Base-by-base conservation (phyloP, 2,113 vertebrate species). In the Nothoprocta pentlandii region DNA sequence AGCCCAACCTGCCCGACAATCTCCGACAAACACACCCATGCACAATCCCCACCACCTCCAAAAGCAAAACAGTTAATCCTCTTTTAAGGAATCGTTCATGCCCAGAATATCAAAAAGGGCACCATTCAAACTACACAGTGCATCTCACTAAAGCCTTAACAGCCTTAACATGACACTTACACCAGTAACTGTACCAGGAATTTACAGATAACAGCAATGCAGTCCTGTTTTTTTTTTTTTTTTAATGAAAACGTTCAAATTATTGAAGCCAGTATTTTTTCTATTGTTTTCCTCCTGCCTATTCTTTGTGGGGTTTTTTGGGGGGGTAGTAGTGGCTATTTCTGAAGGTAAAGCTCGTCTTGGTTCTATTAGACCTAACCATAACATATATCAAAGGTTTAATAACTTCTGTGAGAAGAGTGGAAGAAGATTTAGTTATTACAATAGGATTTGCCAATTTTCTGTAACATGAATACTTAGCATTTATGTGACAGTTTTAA, bases 381-480 rank as follows among this genome's bases (percentile, higher is more conserved):
- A 54, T 46, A 58, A 61, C 4, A 22, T 49, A 10, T 36, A 87
- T 59, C 91, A 74, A 46, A 76, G 67, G 84, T 95, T 91, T 69
- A n/a, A 82, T 82, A 93, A 80, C 74, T 82, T 36, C 32, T 73
- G 74, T 36, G 89, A 3, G 4, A 53, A 54, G 26, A 75, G 39
- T 8, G 2, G 61, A 80, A 53, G 68, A 49, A 87, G 86, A 93
- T 93, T 95, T 78, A 89, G 39, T 79, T 93, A 86, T 62, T 76
- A 92, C 93, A 92, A 86, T 36, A 25, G 87, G 82, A 94, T 95
- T 92, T 93, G 87, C 93, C 93, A 68, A 78, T 96, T 95, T 90
- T 88, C 90, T 79, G 22, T 71, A 86, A 86, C 73, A 78, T 3
- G 1, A 92, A 86, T 28, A 84, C 90, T 94, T 76, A 56, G 67